Evolutionary conservation across 2,113 vertebrate species (phyloP).

Genomic region (Pantherophis guttatus): DNA sequence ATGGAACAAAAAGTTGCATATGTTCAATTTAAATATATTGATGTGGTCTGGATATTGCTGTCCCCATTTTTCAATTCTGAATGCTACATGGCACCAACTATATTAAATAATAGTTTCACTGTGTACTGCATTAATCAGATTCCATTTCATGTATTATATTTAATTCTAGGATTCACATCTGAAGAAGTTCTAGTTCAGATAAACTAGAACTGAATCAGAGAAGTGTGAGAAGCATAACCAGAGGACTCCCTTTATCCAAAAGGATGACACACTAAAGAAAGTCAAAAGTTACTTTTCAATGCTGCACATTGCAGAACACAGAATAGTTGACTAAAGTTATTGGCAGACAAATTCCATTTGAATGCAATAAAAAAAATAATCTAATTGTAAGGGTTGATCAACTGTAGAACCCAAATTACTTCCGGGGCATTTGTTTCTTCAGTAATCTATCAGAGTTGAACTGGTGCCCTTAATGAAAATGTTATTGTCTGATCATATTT

Average conservation of each 20-base stretch:
- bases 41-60: not conserved
- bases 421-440: not conserved
- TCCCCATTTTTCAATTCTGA: not conserved
- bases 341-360: not conserved
- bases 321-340: not conserved
- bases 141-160: not conserved
- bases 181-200: not conserved
- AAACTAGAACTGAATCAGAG: not conserved
- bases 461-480: not conserved
- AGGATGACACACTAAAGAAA: not conserved
- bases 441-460: not conserved
- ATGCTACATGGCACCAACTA: not conserved
- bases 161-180: not conserved
- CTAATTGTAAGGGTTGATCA: not conserved
- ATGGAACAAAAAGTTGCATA: not conserved
- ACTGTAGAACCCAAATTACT: not conserved
- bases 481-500: not conserved
- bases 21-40: not conserved
- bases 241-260: not conserved
- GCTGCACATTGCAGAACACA: not conserved
- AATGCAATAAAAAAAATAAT: not conserved
- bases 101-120: not conserved
- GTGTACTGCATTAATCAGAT: not conserved
- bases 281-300: not conserved
- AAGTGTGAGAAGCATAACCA: not conserved